Evolutionary conservation across 2,797 vertebrate species (phyloP).

Genomic region (Phoebastria nigripes): DNA sequence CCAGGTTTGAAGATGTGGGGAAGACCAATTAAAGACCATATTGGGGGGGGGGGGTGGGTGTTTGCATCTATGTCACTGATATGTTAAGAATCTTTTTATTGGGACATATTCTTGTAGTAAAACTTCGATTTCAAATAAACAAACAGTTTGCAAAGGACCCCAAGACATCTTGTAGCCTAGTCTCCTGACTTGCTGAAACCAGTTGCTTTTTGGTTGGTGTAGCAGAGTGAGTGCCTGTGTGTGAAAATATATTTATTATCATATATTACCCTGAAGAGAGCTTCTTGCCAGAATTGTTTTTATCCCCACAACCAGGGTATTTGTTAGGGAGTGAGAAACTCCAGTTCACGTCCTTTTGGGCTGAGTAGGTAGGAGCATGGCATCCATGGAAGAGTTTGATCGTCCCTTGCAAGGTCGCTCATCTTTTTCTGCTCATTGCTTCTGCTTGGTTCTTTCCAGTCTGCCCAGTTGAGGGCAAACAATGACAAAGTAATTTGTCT

Average conservation of each 20-base stretch:
- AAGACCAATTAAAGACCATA: neutral
- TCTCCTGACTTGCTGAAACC: neutral
- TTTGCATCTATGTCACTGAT: neutral
- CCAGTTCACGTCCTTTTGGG: fast-evolving
- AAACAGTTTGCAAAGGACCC: neutral
- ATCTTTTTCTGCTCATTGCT: neutral
- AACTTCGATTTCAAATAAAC: neutral
- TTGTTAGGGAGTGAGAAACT: neutral
- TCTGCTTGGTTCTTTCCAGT: neutral
- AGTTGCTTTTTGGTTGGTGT: neutral
- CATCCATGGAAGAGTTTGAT: neutral
- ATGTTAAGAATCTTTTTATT: neutral
- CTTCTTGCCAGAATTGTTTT: neutral
- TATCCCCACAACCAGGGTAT: neutral
- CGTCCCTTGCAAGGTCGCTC: neutral
- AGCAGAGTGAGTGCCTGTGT: neutral
- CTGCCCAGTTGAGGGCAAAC: neutral
- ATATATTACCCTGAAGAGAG: neutral
- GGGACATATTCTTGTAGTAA: neutral
- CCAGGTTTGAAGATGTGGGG: neutral
- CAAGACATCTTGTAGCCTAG: neutral
- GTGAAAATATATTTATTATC: neutral
- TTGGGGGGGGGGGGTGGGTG: neutral
- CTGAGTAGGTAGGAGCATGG: neutral
- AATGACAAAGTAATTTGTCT: neutral